Conservation (phyloP, 2,888 invertebrate species). For the Monopis laevigella region DNA sequence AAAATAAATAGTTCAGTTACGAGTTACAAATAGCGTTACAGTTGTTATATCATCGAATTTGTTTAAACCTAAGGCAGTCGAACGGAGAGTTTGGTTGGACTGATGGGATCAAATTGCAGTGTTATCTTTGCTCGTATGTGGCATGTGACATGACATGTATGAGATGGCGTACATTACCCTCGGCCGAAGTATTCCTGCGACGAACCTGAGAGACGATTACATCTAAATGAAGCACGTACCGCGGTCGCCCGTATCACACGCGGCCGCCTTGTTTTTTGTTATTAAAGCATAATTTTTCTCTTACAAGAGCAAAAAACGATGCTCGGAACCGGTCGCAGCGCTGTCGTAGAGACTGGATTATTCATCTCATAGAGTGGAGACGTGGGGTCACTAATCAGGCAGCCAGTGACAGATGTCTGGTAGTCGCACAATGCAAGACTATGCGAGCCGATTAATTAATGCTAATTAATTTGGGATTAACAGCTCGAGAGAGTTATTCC, state of each 20-base stretch:
- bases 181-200: conserved; percentile 9
- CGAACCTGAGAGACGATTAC: conserved; percentile 18
- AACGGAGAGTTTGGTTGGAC: no score
- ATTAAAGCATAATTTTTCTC: conserved; percentile 14
- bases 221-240: conserved; percentile 23
- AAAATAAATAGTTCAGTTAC: conserved; percentile 29
- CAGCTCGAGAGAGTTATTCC: no score
- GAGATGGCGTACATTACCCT: conserved; percentile 3
- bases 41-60: background rate
- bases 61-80: no score
- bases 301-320: conserved; percentile 12
- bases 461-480: no score
- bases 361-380: conserved; percentile 9
- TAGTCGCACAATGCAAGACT: background rate
- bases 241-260: conserved; percentile 12
- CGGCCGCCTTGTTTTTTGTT: conserved; percentile 15
- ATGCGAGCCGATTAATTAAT: background rate
- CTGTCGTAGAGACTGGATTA: conserved; percentile 9
- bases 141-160: conserved; percentile 7
- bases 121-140: no score
- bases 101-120: no score
- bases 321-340: conserved; percentile 5
- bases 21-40: background rate
- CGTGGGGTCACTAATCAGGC: conserved; percentile 3
- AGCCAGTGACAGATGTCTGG: background rate